These are phyloP conservation scores for Pachypeltis micranthus DNA, from an alignment of 1,140 invertebrate species.

Conservation along the genomic window DNA sequence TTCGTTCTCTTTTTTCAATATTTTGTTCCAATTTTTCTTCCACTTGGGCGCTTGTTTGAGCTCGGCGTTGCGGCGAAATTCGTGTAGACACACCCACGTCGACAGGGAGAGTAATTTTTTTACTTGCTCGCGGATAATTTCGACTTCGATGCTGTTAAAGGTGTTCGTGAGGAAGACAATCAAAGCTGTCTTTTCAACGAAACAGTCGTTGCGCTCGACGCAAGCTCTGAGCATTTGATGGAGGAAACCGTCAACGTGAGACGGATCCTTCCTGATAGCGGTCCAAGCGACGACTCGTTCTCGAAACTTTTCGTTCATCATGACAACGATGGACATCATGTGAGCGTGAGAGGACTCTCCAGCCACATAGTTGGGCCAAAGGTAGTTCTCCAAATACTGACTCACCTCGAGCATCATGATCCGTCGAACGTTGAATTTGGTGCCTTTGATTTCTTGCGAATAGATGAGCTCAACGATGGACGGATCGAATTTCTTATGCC, in stretches of 20 bases:
- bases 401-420: slow-evolving; percentile 95
- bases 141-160: slow-evolving; percentile 94
- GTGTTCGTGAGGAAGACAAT: slow-evolving; percentile 90
- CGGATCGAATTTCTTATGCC: slow-evolving; percentile 56
- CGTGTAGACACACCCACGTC: slow-evolving; percentile 86
- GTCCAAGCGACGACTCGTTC: slow-evolving; percentile 93
- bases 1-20: slow-evolving; percentile 75
- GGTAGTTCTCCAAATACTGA: slow-evolving; percentile 91
- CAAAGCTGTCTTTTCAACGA: slow-evolving; percentile 75
- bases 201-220: slow-evolving; percentile 42
- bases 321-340: slow-evolving; percentile 88
- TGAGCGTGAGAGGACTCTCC: slow-evolving; percentile 59
- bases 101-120: slow-evolving; percentile 84
- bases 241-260: slow-evolving; percentile 81
- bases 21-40: slow-evolving; percentile 81
- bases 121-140: slow-evolving; percentile 81
- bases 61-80: slow-evolving; percentile 67
- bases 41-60: slow-evolving; percentile 79
- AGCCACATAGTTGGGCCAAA: slow-evolving; percentile 87
- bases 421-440: slow-evolving; percentile 66
- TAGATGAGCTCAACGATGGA: slow-evolving; percentile 72
- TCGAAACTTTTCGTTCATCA: slow-evolving; percentile 97
- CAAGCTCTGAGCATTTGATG: slow-evolving; percentile 63
- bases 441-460: slow-evolving; percentile 56
- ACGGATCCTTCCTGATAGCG: slow-evolving; percentile 66